A percentile compares a stretch with the other conserved stretches of the same genome.
Evolutionary conservation across 1,140 invertebrate genomes (phyloP).

Genomic region (Harpegnathos saltator): DNA sequence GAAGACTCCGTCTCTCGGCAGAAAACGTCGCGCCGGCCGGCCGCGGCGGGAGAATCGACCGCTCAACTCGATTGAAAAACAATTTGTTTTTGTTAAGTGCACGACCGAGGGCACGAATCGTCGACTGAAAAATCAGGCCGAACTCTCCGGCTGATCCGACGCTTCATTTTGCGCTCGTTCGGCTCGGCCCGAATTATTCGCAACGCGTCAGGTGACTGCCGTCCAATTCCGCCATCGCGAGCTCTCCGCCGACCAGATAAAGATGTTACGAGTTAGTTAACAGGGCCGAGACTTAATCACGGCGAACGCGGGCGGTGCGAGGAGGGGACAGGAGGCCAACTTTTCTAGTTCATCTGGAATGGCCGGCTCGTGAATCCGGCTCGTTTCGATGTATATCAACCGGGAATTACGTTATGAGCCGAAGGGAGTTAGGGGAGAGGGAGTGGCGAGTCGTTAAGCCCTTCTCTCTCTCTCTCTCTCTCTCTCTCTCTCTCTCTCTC

Average conservation of each 20-base stretch:
- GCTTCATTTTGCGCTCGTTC: constrained; percentile 6
- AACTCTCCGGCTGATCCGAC: not conserved
- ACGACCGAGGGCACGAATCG: too few relatives aligned
- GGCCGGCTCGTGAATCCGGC: constrained; percentile 1
- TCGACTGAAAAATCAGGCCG: too few relatives aligned
- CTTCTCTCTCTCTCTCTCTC: too few relatives aligned
- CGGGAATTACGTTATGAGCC: constrained; percentile 47
- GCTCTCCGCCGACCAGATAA: constrained; percentile 24
- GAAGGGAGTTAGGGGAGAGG: not conserved
- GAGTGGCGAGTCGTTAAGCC: constrained; percentile 47
- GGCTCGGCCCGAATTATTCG: constrained; percentile 34
- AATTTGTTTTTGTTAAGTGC: too few relatives aligned
- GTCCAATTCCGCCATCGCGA: constrained; percentile 24
- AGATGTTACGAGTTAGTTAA: constrained; percentile 49
- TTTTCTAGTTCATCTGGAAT: constrained; percentile 54
- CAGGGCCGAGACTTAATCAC: constrained; percentile 43
- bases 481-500: not conserved
- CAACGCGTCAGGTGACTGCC: not conserved
- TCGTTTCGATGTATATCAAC: constrained; percentile 60
- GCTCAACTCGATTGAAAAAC: too few relatives aligned
- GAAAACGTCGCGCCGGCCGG: too few relatives aligned
- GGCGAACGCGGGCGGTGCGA: too few relatives aligned
- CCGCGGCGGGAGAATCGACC: too few relatives aligned
- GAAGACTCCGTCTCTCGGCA: too few relatives aligned
- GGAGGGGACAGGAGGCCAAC: constrained; percentile 11